Base-by-base conservation (phyloP, 2,113 vertebrate genomes). In the Barbus barbus region DNA sequence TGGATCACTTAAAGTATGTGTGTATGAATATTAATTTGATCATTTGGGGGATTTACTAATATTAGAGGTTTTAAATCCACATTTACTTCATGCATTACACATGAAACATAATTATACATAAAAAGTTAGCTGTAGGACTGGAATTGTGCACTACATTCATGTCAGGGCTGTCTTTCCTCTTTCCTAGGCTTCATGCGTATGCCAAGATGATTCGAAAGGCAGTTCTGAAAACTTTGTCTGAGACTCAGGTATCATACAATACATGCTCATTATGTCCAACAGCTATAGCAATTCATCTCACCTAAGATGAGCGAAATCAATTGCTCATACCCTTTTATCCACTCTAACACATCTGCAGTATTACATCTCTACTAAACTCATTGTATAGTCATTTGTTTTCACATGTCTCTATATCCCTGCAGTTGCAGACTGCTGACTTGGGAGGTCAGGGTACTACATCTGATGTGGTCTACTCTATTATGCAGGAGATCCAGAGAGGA, bases 361-460 rank as follows among this genome's bases (percentile, higher is more conserved):
- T 48, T 26, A 18, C 9, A 56, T 77, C 26, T n/a, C 48, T 53
- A 14, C 1, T n/a, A 13, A 26, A 20, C 22, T n/a, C 36, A 8
- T 38, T 28, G n/a, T 24, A 9, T 56, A 26, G 60, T 31, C 60
- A 38, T 6, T 31, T 28, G 5, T 5, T 28, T 53, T 53, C 16
- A 20, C 51, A 22, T 9, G 46, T 33, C 4, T 7, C 6, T 67
- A 22, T 9, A 38, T 33, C 4, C 9, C 6, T 67, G 5, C 13
- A 96, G 95, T 94, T 96, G 41, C 95, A 96, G 85, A 96, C 95
- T 0, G 92, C 94, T 0, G 96, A 96, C 84, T 94, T 97, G 0
- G 96, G 95, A 26, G 96, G 95, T 28, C 93, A 93, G 84, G 94
- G 94, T 38, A 95, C 94, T 5, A 96, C 96, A 0, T 94, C 93